phyloP scores from a whole-genome alignment of 1,140 invertebrate genomes.

The Neotoxoptera formosana region DNA sequence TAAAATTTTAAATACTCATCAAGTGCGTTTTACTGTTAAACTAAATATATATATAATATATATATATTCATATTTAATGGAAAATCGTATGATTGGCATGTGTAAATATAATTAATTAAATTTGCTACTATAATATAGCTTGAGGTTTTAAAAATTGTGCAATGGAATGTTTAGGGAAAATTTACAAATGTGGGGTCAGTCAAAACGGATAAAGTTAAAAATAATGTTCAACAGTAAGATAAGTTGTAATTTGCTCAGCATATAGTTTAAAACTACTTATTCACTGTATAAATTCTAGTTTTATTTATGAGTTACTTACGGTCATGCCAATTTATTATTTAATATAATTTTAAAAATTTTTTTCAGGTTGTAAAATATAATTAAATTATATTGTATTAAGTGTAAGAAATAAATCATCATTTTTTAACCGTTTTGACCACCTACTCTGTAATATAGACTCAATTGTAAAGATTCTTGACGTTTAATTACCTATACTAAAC shows the following conservation, averaged over 20 bases:
- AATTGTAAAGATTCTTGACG: not conserved
- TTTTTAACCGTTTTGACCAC: constrained; percentile 22
- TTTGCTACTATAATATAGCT: constrained; percentile 20
- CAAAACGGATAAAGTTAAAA: constrained; percentile 27
- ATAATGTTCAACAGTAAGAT: not conserved
- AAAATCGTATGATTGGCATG: not conserved
- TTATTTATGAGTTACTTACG: not conserved
- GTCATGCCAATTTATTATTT: not conserved
- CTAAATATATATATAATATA: not conserved
- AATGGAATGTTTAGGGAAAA: not conserved
- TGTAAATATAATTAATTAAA: constrained; percentile 21
- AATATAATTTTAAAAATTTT: not conserved
- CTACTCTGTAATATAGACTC: not conserved
- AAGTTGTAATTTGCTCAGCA: constrained; percentile 38
- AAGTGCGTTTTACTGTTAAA: constrained; percentile 30
- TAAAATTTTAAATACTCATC: constrained; percentile 12
- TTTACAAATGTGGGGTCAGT: not conserved
- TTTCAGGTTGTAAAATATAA: not conserved
- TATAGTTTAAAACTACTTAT: constrained; percentile 9
- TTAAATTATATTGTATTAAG: not conserved
- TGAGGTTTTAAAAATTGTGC: not conserved
- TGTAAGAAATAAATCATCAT: not conserved
- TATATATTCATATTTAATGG: not conserved
- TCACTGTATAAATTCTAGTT: not conserved
- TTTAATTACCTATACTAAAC: not conserved